Conservation (phyloP, 2,113 vertebrate species). For the Neolamprologus variostigma region DNA sequence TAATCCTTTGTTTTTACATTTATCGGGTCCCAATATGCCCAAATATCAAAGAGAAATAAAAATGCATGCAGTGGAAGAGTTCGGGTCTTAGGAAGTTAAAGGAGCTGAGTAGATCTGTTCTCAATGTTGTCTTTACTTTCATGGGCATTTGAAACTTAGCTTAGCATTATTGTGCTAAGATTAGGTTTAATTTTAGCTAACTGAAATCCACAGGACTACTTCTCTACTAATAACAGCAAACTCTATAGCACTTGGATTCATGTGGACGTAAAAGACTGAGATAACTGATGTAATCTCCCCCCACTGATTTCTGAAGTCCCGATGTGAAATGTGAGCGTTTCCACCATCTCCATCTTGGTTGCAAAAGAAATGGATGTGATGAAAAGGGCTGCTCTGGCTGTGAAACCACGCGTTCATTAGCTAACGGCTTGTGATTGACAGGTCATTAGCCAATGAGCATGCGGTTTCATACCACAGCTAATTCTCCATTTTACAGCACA, state of each 20-base stretch:
- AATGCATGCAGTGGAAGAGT: background rate
- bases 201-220: background rate
- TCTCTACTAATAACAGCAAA: background rate
- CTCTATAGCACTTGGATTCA: background rate
- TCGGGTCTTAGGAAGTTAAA: background rate
- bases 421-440: background rate
- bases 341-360: background rate
- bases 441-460: background rate
- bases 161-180: background rate
- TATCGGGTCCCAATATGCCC: background rate
- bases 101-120: background rate
- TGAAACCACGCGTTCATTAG: accelerated
- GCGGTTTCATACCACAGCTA: background rate
- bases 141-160: background rate
- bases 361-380: background rate
- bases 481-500: background rate
- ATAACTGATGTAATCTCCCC: background rate
- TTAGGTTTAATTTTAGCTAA: background rate
- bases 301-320: background rate
- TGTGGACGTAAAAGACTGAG: background rate
- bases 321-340: background rate
- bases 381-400: background rate
- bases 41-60: background rate
- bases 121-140: background rate
- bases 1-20: background rate